Conservation (phyloP, 2,113 vertebrate species). For the Elephas maximus region DNA sequence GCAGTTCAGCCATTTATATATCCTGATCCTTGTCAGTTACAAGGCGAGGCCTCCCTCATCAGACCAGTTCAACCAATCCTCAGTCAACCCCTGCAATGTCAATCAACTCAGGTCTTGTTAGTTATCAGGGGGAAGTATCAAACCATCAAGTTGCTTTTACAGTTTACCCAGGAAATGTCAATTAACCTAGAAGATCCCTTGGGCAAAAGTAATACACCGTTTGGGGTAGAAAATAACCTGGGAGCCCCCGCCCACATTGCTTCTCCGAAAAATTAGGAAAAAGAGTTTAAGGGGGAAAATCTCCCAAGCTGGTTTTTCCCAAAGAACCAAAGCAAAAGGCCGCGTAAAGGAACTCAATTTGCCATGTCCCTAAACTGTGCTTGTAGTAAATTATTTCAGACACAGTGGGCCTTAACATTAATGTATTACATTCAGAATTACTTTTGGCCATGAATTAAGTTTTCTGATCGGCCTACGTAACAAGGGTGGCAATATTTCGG, state of each 20-base stretch:
- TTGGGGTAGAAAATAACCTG: neutral
- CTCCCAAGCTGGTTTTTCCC: neutral
- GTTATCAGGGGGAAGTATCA: neutral
- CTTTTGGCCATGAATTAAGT: neutral
- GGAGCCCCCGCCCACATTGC: neutral
- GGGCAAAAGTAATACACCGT: neutral
- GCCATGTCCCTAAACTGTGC: neutral
- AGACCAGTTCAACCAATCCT: neutral
- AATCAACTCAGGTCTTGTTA: neutral
- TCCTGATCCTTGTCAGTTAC: neutral
- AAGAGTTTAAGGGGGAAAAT: neutral
- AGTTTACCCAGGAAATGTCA: neutral
- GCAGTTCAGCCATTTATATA: too few species aligned
- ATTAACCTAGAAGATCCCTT: neutral
- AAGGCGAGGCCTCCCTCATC: neutral
- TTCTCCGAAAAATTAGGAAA: neutral
- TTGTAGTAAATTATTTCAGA: constrained; percentile 46
- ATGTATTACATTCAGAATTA: constrained; percentile 18
- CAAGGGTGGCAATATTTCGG: neutral
- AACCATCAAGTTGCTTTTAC: neutral
- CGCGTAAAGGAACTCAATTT: neutral
- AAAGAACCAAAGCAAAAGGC: neutral
- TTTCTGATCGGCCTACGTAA: neutral
- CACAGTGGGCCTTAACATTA: constrained; percentile 45
- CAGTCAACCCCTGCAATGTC: neutral